phyloP scores from a whole-genome alignment of 2,888 invertebrate genomes.

The Liodrosophila aerea region DNA sequence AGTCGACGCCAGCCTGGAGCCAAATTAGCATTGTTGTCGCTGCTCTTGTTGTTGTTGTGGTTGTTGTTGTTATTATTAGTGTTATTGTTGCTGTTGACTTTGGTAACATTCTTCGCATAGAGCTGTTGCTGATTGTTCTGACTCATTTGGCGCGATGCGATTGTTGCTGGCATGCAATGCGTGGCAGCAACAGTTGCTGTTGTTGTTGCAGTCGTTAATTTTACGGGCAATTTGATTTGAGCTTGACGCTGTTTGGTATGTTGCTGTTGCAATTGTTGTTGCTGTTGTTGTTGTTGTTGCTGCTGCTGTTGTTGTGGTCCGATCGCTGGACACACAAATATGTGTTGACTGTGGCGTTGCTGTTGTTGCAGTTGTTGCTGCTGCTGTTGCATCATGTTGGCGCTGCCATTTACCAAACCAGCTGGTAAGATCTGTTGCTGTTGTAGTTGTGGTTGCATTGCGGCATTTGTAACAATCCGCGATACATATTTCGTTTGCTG shows the following conservation, averaged over 20 bases:
- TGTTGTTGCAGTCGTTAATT: conserved; percentile 41
- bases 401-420: conserved; percentile 74
- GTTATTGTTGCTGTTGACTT: conserved; percentile 27
- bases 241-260: conserved; percentile 53
- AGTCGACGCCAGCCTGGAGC: conserved; percentile 91
- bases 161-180: conserved; percentile 63
- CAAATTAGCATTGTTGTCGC: conserved; percentile 83
- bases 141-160: conserved; percentile 70
- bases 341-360: conserved; percentile 53
- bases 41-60: conserved; percentile 26
- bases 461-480: conserved; percentile 73
- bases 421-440: conserved; percentile 70
- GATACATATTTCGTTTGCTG: conserved; percentile 72
- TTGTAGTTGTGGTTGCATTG: conserved; percentile 49
- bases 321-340: conserved; percentile 60
- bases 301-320: conserved; percentile 53
- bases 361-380: conserved; percentile 52
- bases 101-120: conserved; percentile 65
- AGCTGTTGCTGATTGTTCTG: conserved; percentile 61
- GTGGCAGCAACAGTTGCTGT: conserved; percentile 49
- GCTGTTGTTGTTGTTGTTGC: conserved; percentile 52
- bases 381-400: conserved; percentile 53
- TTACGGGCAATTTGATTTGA: conserved; percentile 55
- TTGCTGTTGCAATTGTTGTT: conserved; percentile 40
- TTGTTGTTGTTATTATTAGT: conserved; percentile 13